phyloP scores from a whole-genome alignment of 2,113 vertebrate genomes.

The Sarotherodon lohbergeri region DNA sequence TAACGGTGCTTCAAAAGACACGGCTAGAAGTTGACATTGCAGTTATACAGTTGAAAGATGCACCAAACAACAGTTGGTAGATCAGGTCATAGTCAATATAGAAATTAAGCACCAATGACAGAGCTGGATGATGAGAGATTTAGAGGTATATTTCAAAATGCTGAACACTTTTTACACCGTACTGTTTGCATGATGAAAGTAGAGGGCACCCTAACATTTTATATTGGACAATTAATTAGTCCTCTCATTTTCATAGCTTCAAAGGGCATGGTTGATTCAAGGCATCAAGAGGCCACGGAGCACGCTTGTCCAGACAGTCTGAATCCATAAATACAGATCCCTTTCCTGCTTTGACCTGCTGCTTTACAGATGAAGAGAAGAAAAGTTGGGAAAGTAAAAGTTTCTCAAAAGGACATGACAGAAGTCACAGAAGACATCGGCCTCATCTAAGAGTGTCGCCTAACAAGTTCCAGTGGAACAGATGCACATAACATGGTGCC shows the following conservation, averaged over 20 bases:
- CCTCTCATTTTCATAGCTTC: background rate
- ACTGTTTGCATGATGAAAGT: background rate
- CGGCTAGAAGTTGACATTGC: background rate
- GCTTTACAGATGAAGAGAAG: background rate
- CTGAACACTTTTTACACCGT: background rate
- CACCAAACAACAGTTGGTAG: background rate
- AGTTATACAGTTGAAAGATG: background rate
- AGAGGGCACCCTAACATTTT: background rate
- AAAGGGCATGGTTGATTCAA: background rate
- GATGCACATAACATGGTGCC: background rate
- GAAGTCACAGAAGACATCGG: background rate
- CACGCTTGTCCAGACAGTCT: background rate
- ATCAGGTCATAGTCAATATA: background rate
- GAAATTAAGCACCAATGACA: background rate
- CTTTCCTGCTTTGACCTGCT: background rate
- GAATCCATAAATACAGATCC: background rate
- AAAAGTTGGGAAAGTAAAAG: background rate
- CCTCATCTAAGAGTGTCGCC: background rate
- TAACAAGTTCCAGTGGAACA: background rate
- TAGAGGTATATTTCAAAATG: background rate
- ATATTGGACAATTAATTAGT: background rate
- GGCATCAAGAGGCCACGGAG: background rate
- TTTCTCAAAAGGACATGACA: background rate
- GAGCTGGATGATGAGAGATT: background rate
- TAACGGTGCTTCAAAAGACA: background rate